Base-by-base conservation (phyloP, 2,113 vertebrate species). In the Oryzias javanicus region DNA sequence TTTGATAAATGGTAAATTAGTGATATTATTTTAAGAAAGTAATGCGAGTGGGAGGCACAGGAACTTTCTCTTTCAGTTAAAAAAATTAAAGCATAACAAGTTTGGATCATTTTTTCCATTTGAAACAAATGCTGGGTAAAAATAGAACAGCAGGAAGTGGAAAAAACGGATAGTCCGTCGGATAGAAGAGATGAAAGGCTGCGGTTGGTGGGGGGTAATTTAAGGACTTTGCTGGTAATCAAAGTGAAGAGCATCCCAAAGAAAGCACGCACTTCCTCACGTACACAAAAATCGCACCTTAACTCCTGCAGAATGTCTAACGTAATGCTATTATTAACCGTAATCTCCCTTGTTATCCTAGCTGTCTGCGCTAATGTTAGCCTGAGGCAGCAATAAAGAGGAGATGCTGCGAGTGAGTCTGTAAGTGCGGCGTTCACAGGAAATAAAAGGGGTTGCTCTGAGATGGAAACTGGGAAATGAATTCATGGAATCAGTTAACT, bases 291-390 rank as follows among this genome's bases (percentile, higher is more conserved):
- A 42, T 42, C 44, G 12, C 64, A 79, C 12, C 60, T 55, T 49
- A 41, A 67, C 68, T 54, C 3, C 42, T 47, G 45, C 67, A 54
- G 60, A 60, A 47, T 40, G 55, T 53, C 76, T 86, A 81, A 86
- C 73, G 81, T 78, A 74, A 80, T 73, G 62, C 77, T 74, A 80
- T 86, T 79, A 84, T 84, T 80, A 80, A 76, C 62, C 80, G 70
- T 83, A 82, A 85, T 85, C 72, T 61, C 79, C 67, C 74, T 81
- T 52, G 79, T 86, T 86, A 85, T 85, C 76, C 82, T 70, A 81
- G 79, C 87, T 83, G 74, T 83, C 80, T 85, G 82, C 67, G 1
- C 75, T 74, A 81, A 87, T 65, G 77, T 70, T 69, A 56, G 76
- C 88, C 82, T 19, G 55, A 45, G 78, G 87, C 82, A 22, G 47